Percentiles rank a stretch among this genome's conserved stretches.
Conservation (phyloP, 2,113 vertebrate genomes). For the Bubo bubo region DNA sequence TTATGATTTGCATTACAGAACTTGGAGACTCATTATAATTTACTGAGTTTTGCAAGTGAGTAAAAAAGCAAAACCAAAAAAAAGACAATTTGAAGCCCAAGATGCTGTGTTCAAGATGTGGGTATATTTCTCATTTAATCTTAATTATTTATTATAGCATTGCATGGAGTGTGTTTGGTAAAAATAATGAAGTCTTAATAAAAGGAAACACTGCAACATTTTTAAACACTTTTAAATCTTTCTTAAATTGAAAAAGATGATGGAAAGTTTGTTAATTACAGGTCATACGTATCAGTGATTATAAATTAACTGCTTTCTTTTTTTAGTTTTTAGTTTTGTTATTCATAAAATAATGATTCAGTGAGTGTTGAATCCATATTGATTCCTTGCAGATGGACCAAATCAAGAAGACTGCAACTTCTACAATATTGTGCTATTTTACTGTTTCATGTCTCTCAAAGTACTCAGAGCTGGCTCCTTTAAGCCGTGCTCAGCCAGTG, state of each 20-base stretch:
- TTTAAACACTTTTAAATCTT: background rate
- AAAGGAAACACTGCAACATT: background rate
- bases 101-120: background rate
- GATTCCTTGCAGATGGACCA: background rate
- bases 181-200: background rate
- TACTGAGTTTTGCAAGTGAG: background rate
- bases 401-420: background rate
- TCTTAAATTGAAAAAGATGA: background rate
- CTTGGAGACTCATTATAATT: background rate
- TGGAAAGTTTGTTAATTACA: background rate
- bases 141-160: background rate
- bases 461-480: background rate
- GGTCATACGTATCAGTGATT: background rate
- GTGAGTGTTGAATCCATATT: background rate
- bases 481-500: background rate
- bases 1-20: background rate
- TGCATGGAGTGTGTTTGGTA: background rate
- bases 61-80: background rate
- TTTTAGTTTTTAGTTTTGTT: background rate
- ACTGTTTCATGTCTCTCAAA: background rate
- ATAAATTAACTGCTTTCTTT: background rate
- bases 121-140: background rate
- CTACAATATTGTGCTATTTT: background rate
- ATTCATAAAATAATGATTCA: background rate
- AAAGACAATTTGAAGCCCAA: background rate